Base-by-base conservation (phyloP, 2,888 invertebrate species). In the Physocephala rufipes region DNA sequence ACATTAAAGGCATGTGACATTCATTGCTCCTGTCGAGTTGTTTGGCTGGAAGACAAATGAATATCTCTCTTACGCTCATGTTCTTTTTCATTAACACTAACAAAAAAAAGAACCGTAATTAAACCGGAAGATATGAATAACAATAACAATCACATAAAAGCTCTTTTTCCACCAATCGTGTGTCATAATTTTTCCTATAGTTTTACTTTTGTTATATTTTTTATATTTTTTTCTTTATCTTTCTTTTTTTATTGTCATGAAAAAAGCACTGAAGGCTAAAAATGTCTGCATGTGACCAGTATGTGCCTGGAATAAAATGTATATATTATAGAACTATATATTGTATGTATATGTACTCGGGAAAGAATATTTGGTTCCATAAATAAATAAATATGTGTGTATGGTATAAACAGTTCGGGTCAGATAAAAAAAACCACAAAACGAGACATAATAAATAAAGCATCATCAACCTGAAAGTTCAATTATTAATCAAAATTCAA, bases 201-300 rank as follows among this genome's bases (percentile, higher is more conserved):
- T n/a, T n/a, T n/a, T n/a, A n/a, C n/a, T n/a, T n/a, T n/a, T n/a
- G n/a, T n/a, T n/a, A n/a, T n/a, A n/a, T n/a, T 36, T 36, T 36
- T 36, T 36, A 36, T 36, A 7, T 47, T 19, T 58, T 59, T 65
- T 49, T 7, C 15, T 45, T 58, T 66, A 61, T 67, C 19, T 58
- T 55, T 49, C 19, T 55, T 36, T 51, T 28, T 67, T 61, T 59
- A 65, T 65, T 43, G 68, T 64, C 67, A 19, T 45, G 64, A 70
- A 70, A 70, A 70, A 70, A 15, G 47, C 66, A 66, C 61, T 71
- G 67, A 71, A 71, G 66, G 45, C 62, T 66, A 26, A 71, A 67
- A 67, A 53, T 66, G 30, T 43, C 61, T 49, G 71, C 61, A 59
- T 71, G 53, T 12, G 36, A 24, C 61, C 61, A 7, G 49, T 67